These are phyloP conservation scores for Camptogramma bilineatum DNA, from an alignment of 2,888 invertebrate genomes.

Conservation along the genomic window DNA sequence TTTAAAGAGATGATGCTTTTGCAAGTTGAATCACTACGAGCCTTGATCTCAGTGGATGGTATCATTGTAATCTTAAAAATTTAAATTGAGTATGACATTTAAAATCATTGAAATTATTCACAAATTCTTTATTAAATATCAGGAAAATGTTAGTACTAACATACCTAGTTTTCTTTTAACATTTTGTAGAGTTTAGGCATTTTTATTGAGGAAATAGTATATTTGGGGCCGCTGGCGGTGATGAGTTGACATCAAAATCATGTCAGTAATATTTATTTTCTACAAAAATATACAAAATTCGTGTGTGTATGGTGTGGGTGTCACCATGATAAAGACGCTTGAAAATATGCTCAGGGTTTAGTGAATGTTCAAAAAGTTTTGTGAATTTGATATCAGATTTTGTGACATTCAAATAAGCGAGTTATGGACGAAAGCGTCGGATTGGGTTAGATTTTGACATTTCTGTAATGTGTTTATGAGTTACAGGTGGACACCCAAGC, in stretches of 20 bases:
- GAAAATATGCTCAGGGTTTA: no score
- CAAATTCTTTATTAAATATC: constrained; percentile 49
- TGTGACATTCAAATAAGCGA: no score
- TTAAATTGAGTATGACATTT: constrained; percentile 57
- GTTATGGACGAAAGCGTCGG: no score
- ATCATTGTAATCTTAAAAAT: constrained; percentile 59
- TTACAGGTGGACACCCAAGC: no score
- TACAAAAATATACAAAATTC: constrained; percentile 46
- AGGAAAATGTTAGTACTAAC: constrained; percentile 28
- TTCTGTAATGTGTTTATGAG: no score
- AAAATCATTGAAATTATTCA: constrained; percentile 60
- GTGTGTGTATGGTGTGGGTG: no score
- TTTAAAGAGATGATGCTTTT: constrained; percentile 68
- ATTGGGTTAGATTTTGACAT: no score
- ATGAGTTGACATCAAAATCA: constrained; percentile 54
- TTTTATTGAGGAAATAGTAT: constrained; percentile 21
- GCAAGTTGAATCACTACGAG: constrained; percentile 67
- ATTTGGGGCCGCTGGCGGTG: constrained; percentile 71
- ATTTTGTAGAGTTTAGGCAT: constrained; percentile 32
- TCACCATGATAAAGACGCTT: no score
- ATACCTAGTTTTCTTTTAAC: constrained; percentile 43
- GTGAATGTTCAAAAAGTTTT: no score
- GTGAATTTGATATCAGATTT: no score
- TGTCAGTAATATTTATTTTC: constrained; percentile 52
- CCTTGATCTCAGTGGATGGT: constrained; percentile 77